A percentile compares a stretch with the other conserved stretches of the same genome.
Conservation (phyloP, 2,113 vertebrate species). For the Anarhynchus alexandrinus region DNA sequence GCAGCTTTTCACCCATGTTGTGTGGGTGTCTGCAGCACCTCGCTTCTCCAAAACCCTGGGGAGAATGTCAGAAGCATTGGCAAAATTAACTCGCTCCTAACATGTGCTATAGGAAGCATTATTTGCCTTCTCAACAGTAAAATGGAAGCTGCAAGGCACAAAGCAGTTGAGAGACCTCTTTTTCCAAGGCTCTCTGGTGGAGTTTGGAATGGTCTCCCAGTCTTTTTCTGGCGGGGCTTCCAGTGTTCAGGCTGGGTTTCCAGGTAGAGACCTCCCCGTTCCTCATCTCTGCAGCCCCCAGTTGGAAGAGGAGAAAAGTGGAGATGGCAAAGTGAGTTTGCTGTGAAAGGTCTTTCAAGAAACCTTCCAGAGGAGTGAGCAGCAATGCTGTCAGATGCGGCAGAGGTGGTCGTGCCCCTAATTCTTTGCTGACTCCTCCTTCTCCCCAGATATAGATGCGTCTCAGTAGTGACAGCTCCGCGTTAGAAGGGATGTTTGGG, state of each 20-base stretch:
- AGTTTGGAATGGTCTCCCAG: not conserved
- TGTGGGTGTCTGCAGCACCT: not conserved
- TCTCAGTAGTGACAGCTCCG: not conserved
- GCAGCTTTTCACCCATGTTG: rapidly evolving
- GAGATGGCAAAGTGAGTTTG: not conserved
- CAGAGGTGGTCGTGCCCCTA: not conserved
- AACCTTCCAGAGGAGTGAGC: not conserved
- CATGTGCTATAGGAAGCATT: rapidly evolving
- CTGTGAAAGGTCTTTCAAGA: not conserved
- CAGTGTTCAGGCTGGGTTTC: not conserved
- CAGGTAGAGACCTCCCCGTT: not conserved
- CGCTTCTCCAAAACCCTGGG: not conserved
- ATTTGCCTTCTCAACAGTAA: not conserved
- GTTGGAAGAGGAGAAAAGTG: not conserved
- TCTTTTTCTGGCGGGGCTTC: not conserved
- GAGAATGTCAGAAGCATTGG: not conserved
- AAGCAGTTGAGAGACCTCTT: not conserved
- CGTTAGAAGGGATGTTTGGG: rapidly evolving
- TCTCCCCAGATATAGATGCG: rapidly evolving
- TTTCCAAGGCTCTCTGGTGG: not conserved
- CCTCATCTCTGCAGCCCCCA: not conserved
- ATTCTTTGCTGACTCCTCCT: not conserved
- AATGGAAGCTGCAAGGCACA: not conserved
- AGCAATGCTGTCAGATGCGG: not conserved
- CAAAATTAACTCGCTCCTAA: not conserved